Evolutionary conservation across 2,797 vertebrate genomes (phyloP).

Genomic region (Champsocephalus gunnari): DNA sequence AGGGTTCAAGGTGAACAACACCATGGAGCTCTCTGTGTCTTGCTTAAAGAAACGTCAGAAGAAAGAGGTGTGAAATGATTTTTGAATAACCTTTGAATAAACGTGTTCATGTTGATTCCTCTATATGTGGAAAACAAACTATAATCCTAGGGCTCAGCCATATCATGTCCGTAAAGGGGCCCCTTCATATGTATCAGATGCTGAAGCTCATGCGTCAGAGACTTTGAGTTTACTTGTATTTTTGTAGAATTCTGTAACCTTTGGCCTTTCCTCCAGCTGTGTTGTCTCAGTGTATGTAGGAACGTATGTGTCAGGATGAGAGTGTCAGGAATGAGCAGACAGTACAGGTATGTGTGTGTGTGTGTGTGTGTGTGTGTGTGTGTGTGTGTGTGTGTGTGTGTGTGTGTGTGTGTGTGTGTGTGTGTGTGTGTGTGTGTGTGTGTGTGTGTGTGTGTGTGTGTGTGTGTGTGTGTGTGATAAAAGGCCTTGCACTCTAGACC

Average conservation of each 20-base stretch:
- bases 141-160: no score
- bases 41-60: slow-evolving; percentile 12
- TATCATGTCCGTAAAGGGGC: neutral
- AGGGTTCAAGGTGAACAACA: slow-evolving; percentile 1
- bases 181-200: slow-evolving; percentile 7
- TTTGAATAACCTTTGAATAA: neutral
- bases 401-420: slow-evolving; percentile 30
- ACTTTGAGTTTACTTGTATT: slow-evolving; percentile 48
- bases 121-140: neutral
- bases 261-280: slow-evolving; percentile 76
- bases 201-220: slow-evolving; percentile 20
- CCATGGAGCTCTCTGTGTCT: neutral
- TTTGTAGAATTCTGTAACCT: slow-evolving; percentile 58
- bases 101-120: neutral
- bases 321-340: slow-evolving; percentile 61
- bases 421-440: slow-evolving; percentile 20
- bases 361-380: neutral
- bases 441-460: slow-evolving; percentile 18
- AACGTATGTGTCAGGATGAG: slow-evolving; percentile 45
- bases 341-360: slow-evolving; percentile 33
- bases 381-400: slow-evolving; percentile 25
- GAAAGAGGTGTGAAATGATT: neutral
- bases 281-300: slow-evolving; percentile 69
- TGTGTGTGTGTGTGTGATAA: slow-evolving; percentile 48
- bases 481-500: slow-evolving; percentile 71